These are phyloP conservation scores for Euschistus heros DNA, from an alignment of 1,140 invertebrate genomes.

Conservation along the genomic window DNA sequence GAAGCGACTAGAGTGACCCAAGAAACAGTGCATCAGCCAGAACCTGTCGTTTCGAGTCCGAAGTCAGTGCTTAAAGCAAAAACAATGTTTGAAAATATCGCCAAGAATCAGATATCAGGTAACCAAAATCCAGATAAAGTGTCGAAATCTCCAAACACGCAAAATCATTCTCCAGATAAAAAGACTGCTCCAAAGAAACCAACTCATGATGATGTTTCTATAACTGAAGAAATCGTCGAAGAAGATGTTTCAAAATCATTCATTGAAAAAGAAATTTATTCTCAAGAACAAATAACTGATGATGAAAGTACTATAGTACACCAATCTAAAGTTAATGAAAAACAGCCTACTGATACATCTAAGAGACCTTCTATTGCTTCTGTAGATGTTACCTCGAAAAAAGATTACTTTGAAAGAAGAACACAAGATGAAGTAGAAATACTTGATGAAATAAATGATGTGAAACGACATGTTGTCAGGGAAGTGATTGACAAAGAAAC, in stretches of 20 bases:
- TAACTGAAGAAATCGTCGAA: not conserved
- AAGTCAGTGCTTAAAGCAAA: slow-evolving; percentile 52
- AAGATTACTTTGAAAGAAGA: slow-evolving; percentile 29
- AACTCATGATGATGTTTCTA: not conserved
- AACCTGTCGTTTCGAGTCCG: not conserved
- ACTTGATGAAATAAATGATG: slow-evolving; percentile 6
- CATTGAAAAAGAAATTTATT: not conserved
- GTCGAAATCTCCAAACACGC: too few species aligned
- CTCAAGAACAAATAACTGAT: not conserved
- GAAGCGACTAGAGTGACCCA: slow-evolving; percentile 45
- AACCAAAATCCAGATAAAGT: not conserved
- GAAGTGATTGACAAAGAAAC: slow-evolving; percentile 6
- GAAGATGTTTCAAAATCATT: not conserved
- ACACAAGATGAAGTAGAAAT: slow-evolving; percentile 20
- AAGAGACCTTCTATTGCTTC: slow-evolving; percentile 10
- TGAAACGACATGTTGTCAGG: not conserved
- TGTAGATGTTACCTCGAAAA: slow-evolving; percentile 27
- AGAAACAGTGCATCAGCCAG: slow-evolving; percentile 31
- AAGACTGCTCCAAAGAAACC: not conserved
- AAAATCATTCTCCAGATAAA: too few species aligned
- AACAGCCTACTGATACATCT: not conserved
- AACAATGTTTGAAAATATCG: slow-evolving; percentile 52
- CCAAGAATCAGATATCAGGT: slow-evolving; percentile 32
- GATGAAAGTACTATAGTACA: not conserved
- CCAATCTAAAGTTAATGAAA: not conserved